Evolutionary conservation across 2,888 invertebrate species (phyloP).

Genomic region (Pharmacophagus antenor): DNA sequence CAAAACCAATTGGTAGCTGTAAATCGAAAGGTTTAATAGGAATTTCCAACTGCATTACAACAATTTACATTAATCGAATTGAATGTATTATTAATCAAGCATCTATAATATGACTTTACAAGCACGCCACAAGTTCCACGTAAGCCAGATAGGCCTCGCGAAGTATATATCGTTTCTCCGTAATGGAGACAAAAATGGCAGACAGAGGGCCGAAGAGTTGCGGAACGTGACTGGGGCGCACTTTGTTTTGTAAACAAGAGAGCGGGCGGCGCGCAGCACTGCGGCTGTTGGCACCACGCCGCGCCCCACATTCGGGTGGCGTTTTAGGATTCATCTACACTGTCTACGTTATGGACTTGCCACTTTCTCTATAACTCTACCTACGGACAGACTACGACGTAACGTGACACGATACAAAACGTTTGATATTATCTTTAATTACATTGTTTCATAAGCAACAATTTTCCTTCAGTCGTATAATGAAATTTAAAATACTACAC

Average conservation of each 20-base stretch:
- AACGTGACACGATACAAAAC: not conserved
- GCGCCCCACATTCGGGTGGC: slow-evolving; percentile 18
- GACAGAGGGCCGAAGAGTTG: slow-evolving; percentile 16
- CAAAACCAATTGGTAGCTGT: not conserved
- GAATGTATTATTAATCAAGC: not conserved
- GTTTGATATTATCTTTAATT: not conserved
- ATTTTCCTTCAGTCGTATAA: not conserved
- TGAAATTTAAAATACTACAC: slow-evolving; percentile 17
- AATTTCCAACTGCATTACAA: not conserved
- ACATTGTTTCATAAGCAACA: not conserved
- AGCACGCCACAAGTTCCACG: slow-evolving; percentile 5
- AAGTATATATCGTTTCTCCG: slow-evolving; percentile 21
- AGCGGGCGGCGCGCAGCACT: slow-evolving; percentile 29
- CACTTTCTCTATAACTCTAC: not conserved
- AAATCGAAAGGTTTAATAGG: not conserved
- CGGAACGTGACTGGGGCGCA: slow-evolving; percentile 33
- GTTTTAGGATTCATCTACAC: slow-evolving; percentile 22
- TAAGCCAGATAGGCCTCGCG: not conserved
- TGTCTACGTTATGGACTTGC: not conserved
- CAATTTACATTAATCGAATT: not conserved
- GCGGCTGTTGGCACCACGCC: slow-evolving; percentile 31
- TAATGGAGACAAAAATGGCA: slow-evolving; percentile 20
- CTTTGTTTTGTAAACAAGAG: slow-evolving; percentile 36
- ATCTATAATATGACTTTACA: slow-evolving; percentile 1
- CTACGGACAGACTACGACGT: not conserved